Percentiles rank a stretch among this genome's conserved stretches.
Evolutionary conservation across 2,113 vertebrate genomes (phyloP).

Genomic region (Prunella fulvescens): DNA sequence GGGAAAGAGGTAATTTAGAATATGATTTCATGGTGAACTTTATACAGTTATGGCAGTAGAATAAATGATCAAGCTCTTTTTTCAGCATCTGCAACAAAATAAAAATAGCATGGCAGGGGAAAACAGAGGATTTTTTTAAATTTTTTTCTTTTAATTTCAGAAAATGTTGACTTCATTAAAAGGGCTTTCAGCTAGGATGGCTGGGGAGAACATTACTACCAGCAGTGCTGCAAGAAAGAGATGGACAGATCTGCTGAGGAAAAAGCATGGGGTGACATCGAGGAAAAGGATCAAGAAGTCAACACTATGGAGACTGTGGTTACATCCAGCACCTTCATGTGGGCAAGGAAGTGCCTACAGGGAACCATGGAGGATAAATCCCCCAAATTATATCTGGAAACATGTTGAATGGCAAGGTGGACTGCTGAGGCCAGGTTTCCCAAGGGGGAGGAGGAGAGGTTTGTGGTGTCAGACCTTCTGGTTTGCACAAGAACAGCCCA

Average conservation of each 20-base stretch:
- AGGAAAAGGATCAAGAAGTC: background rate
- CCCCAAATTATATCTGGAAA: background rate
- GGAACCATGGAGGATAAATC: background rate
- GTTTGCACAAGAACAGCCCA: background rate
- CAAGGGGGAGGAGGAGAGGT: rapidly evolving
- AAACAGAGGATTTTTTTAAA: background rate
- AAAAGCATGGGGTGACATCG: background rate
- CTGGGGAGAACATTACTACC: background rate
- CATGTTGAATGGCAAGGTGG: background rate
- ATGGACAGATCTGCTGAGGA: background rate
- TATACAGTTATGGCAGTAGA: background rate
- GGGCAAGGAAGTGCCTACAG: background rate
- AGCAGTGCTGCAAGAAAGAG: background rate
- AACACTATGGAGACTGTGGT: background rate
- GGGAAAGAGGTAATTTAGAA: background rate
- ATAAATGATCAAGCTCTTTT: background rate
- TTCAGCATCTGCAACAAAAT: background rate
- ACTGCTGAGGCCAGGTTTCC: background rate
- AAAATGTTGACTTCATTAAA: background rate
- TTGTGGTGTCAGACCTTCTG: background rate
- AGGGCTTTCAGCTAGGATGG: background rate
- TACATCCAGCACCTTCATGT: background rate
- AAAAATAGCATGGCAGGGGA: background rate
- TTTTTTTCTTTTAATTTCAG: background rate
- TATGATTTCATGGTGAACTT: background rate